Evolutionary conservation across 2,797 vertebrate genomes (phyloP).

Genomic region (Anas bernieri): DNA sequence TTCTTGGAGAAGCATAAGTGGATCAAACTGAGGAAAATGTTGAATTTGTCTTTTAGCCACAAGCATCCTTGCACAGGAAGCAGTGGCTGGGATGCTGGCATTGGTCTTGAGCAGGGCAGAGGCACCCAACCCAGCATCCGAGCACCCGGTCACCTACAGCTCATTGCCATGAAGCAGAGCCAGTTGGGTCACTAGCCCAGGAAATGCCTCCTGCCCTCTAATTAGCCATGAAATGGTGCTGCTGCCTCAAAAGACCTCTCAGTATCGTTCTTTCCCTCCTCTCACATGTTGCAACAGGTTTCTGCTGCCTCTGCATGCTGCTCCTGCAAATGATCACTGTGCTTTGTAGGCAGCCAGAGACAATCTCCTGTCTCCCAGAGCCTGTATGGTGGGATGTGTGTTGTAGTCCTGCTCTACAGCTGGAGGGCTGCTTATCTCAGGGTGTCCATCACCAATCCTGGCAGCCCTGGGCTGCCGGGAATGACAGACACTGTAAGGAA

Average conservation of each 20-base stretch:
- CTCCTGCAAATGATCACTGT: accelerated
- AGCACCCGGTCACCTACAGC: accelerated
- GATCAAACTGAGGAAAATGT: background rate
- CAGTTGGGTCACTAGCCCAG: background rate
- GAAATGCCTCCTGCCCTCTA: background rate
- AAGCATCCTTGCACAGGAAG: background rate
- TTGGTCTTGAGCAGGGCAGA: accelerated
- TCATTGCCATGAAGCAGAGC: background rate
- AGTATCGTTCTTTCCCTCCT: accelerated
- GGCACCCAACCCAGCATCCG: background rate
- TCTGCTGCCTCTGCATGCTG: background rate
- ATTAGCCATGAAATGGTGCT: background rate
- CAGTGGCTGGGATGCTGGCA: background rate
- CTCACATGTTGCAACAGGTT: background rate
- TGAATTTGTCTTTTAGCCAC: background rate
- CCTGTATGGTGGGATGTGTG: accelerated
- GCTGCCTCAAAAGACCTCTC: background rate
- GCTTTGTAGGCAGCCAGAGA: background rate
- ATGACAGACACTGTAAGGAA: background rate
- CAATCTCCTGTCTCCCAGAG: background rate
- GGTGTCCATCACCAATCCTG: accelerated
- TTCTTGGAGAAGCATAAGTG: background rate
- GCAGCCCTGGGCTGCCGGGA: background rate
- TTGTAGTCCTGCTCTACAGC: background rate
- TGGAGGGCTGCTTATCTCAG: background rate